These are phyloP conservation scores for Himalopsyche phryganea DNA, from an alignment of 1,140 invertebrate species.

Conservation along the genomic window DNA sequence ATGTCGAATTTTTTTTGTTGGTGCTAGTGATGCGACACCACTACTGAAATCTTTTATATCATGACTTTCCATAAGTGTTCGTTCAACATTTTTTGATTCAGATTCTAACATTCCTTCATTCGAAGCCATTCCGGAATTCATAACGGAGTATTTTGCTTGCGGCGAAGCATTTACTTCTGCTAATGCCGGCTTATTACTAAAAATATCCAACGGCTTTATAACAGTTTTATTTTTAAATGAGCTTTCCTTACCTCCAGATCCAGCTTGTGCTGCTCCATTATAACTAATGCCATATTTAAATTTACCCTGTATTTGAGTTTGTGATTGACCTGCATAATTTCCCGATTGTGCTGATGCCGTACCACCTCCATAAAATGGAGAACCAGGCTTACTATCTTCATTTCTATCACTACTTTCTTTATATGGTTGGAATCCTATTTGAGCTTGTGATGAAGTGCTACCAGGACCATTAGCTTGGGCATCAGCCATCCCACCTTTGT, in stretches of 20 bases:
- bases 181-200: slow-evolving; percentile 37
- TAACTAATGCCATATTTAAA: slow-evolving; percentile 76
- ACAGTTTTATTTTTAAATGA: slow-evolving; percentile 44
- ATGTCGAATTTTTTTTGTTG: slow-evolving; percentile 8
- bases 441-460: slow-evolving; percentile 78
- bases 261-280: slow-evolving; percentile 75
- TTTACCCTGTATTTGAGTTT: slow-evolving; percentile 74
- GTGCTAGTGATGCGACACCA: slow-evolving; percentile 13
- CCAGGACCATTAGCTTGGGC: slow-evolving; percentile 79
- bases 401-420: slow-evolving; percentile 50
- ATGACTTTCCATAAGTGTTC: slow-evolving; percentile 43
- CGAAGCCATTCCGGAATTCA: slow-evolving; percentile 22
- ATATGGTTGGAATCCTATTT: slow-evolving; percentile 78
- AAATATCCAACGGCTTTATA: slow-evolving; percentile 44
- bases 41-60: slow-evolving; percentile 16
- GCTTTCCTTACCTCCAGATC: slow-evolving; percentile 63
- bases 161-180: slow-evolving; percentile 26
- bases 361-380: slow-evolving; percentile 68
- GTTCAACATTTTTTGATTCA: slow-evolving; percentile 29
- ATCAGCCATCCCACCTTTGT: slow-evolving; percentile 76
- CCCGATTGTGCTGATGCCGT: slow-evolving; percentile 73
- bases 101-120: slow-evolving; percentile 23
- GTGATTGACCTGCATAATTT: slow-evolving; percentile 68
- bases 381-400: slow-evolving; percentile 45
- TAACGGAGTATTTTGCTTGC: slow-evolving; percentile 15